Evolutionary conservation across 2,888 invertebrate species (phyloP), one percentile per base, ranked within the genome.

Genomic region (Lomographa bimaculata): DNA sequence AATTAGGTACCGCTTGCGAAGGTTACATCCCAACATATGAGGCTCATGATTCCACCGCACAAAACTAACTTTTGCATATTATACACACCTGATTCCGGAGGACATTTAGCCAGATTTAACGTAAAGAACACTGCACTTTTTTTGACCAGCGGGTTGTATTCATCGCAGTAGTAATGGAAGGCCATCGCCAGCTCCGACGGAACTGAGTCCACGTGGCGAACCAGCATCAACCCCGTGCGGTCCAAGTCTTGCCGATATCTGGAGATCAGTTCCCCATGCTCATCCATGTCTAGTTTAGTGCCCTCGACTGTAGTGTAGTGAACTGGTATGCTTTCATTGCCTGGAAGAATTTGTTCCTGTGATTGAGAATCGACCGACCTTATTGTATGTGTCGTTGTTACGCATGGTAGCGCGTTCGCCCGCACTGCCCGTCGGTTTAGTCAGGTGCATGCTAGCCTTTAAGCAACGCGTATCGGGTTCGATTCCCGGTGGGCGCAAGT

Each of bases 131-230:
- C 81, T 12, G 87, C 89, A 41, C 81, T 83, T 30, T 71, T 78
- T 29, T 77, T 79, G 1, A 80, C 83, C 1, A 89, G 58, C 1
- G 89, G 89, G 36, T 82, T 79, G 54, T 78, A 84, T 51, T 89
- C 90, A 57, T 90, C 89, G 45, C 89, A 89, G 47, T 85, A 89
- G 48, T 86, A 89, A 53, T 89, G 89, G 49, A 90, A 86, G 1
- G 89, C 89, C 84, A 86, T 87, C 0, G 89, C 89, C 1, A 89
- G 64, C 2, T 62, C 46, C 0, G 87, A 73, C 0, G 87, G 84
- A 1, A 89, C 57, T 7, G 54, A 66, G 8, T 82, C 82, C 2
- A 90, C 34, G 27, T 83, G 71, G 23, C 69, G 74, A 2, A 90
- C 77, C 1, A 89, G 62, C 74, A 90, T 69, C 8, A 86, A 80